Percentiles rank a stretch among this genome's conserved stretches.
Evolutionary conservation across 1,140 invertebrate genomes (phyloP).

Genomic region (Camponotus pennsylvanicus): DNA sequence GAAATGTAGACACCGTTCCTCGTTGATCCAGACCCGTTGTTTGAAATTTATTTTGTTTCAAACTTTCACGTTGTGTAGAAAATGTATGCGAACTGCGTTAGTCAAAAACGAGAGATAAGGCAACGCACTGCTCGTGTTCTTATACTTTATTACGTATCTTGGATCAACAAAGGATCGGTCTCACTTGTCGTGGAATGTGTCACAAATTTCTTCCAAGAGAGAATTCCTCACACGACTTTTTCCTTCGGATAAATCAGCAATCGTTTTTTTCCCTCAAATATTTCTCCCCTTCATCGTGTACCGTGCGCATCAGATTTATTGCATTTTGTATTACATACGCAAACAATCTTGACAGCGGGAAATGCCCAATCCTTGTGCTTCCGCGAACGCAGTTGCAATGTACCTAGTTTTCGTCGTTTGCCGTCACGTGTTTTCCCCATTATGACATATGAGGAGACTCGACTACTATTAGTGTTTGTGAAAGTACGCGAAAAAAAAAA

Average conservation of each 20-base stretch:
- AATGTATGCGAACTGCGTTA: constrained; percentile 41
- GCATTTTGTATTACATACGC: not conserved
- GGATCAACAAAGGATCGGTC: constrained; percentile 81
- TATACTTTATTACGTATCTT: constrained; percentile 78
- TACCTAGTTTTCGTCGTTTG: no score
- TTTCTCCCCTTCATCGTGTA: not conserved
- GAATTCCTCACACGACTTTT: constrained; percentile 9
- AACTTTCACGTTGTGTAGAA: not conserved
- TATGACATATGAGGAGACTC: no score
- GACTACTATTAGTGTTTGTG: no score
- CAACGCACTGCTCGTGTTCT: constrained; percentile 52
- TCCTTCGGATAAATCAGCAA: not conserved
- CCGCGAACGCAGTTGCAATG: no score
- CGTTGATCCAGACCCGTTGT: not conserved
- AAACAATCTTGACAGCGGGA: no score
- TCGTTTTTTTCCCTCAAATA: not conserved
- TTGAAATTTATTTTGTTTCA: constrained; percentile 15
- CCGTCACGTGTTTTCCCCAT: no score
- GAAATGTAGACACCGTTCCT: no score
- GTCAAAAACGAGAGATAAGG: constrained; percentile 76
- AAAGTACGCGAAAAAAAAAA: no score
- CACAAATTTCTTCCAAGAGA: constrained; percentile 19
- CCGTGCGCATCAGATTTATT: not conserved
- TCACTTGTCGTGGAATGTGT: constrained; percentile 41
- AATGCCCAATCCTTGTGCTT: no score